These are phyloP conservation scores for Eurystomus glaucurus DNA, from an alignment of 2,797 vertebrate genomes.

Conservation along the genomic window DNA sequence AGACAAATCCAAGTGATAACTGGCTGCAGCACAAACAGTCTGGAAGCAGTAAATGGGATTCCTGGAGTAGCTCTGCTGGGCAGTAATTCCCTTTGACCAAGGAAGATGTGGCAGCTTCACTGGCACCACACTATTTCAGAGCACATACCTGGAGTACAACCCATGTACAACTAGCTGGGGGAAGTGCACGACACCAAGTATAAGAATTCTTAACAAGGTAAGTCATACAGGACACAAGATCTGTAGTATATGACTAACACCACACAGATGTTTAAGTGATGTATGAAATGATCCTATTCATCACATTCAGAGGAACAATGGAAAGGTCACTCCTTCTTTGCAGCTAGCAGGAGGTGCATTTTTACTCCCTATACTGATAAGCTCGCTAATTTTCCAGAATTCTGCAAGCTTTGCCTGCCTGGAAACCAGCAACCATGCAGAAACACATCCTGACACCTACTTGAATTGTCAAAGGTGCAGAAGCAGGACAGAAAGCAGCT, in stretches of 20 bases:
- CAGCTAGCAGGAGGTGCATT: background rate
- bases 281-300: background rate
- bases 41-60: background rate
- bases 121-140: background rate
- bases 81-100: background rate
- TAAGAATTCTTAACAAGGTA: background rate
- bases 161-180: background rate
- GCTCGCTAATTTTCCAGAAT: background rate
- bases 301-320: background rate
- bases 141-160: background rate
- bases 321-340: background rate
- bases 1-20: slow-evolving; percentile 28
- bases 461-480: background rate
- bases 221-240: background rate
- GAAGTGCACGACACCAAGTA: background rate
- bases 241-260: background rate
- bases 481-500: background rate
- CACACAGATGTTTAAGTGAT: background rate
- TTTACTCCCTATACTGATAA: background rate
- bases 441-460: background rate
- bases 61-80: background rate
- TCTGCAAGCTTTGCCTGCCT: background rate
- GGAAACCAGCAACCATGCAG: background rate
- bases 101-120: background rate
- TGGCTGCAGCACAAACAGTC: slow-evolving; percentile 16